phyloP scores from a whole-genome alignment of 2,888 invertebrate species.

The Caenorhabditis wallacei region DNA sequence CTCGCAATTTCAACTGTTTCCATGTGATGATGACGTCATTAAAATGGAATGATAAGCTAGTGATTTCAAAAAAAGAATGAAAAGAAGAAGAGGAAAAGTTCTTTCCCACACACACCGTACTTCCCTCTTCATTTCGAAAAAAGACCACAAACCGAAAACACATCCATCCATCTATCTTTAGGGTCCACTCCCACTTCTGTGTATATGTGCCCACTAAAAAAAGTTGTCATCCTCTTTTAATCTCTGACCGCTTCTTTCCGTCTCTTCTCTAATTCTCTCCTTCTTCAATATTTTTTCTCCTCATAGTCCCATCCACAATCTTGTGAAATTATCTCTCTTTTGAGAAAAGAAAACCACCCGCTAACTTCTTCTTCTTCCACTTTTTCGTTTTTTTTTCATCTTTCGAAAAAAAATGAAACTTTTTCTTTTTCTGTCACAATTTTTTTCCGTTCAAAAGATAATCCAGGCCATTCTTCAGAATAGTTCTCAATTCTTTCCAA shows the following conservation, averaged over 20 bases:
- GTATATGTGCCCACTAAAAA: neutral
- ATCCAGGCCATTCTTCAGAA: neutral
- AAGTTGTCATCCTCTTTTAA: slow-evolving; percentile 31
- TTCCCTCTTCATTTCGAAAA: slow-evolving; percentile 9
- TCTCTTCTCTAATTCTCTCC: slow-evolving; percentile 21
- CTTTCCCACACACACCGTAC: slow-evolving; percentile 11
- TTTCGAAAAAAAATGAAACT: neutral
- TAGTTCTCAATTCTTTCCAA: too few relatives aligned
- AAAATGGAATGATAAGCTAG: slow-evolving; percentile 5
- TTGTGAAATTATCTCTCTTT: slow-evolving; percentile 51
- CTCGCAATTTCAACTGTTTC: neutral
- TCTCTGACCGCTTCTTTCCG: slow-evolving; percentile 38
- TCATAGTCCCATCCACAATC: slow-evolving; percentile 31
- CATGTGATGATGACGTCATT: neutral
- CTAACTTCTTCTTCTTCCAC: slow-evolving; percentile 10
- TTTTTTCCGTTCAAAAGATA: too few relatives aligned
- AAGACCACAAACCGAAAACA: slow-evolving; percentile 17
- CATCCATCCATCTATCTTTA: slow-evolving; percentile 21
- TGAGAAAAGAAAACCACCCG: slow-evolving; percentile 26
- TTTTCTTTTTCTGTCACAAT: slow-evolving; percentile 16
- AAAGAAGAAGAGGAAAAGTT: neutral
- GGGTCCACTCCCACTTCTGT: slow-evolving; percentile 17
- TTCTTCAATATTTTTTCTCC: slow-evolving; percentile 1
- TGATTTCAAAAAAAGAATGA: neutral
- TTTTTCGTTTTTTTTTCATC: neutral